These are phyloP conservation scores for Mus musculus DNA, from an alignment of 2,113 vertebrate species.

Conservation along the genomic window GRCm39 chr16:86363001-86363500, in stretches of 20 bases:
- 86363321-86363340: background rate
- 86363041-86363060: background rate
- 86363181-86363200: background rate
- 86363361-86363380: background rate
- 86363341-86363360: background rate
- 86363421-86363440: background rate
- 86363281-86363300: background rate
- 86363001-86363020: background rate
- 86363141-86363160: background rate
- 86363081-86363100: background rate
- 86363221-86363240: background rate
- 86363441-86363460: background rate
- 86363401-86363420: background rate
- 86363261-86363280: background rate
- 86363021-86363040: background rate
- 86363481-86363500: background rate
- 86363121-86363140: constrained; percentile 12
- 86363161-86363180: background rate
- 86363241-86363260: background rate
- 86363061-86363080: background rate
- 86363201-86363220: background rate
- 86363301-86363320: background rate
- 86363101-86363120: constrained; percentile 15
- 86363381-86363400: background rate
- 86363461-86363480: background rate